Evolutionary conservation across 2,888 invertebrate species (phyloP).

Genomic region (Ecliptopera silaceata): DNA sequence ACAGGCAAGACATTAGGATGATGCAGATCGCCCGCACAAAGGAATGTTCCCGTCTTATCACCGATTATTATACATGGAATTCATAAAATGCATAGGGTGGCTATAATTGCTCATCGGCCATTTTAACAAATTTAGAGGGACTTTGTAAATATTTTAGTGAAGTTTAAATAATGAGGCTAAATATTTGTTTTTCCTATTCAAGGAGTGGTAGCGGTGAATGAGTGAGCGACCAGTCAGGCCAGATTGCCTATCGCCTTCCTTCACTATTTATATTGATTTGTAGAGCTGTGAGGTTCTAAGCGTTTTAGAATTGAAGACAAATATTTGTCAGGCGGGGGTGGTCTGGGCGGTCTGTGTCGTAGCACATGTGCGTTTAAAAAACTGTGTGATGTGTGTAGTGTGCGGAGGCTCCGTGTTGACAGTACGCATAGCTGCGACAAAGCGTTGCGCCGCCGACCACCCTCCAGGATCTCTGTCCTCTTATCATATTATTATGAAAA

Average conservation of each 20-base stretch:
- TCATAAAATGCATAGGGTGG: conserved; percentile 39
- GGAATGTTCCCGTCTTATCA: conserved; percentile 56
- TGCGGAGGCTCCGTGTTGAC: conserved; percentile 70
- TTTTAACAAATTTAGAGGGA: conserved; percentile 28
- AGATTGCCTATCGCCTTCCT: conserved; percentile 58
- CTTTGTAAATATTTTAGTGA: conserved; percentile 4
- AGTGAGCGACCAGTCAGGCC: conserved; percentile 35
- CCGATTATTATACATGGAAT: conserved; percentile 50
- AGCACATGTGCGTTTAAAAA: conserved; percentile 75
- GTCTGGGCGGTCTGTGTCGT: conserved; percentile 67
- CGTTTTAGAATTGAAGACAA: conserved; percentile 77
- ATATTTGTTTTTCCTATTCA: conserved; percentile 28
- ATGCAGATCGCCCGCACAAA: conserved; percentile 56
- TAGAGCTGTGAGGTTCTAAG: conserved; percentile 66
- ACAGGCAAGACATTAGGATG: conserved; percentile 67
- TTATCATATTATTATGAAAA: conserved; percentile 55
- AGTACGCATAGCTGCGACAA: conserved; percentile 75
- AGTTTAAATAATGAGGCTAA: conserved; percentile 34
- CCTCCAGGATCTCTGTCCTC: conserved; percentile 48
- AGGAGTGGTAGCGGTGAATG: no score
- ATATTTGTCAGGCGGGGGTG: conserved; percentile 72
- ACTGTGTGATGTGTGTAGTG: conserved; percentile 67
- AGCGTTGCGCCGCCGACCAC: conserved; percentile 62
- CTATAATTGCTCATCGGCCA: conserved; percentile 37
- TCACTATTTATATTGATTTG: conserved; percentile 62